These are phyloP conservation scores for Epinephelus lanceolatus DNA, from an alignment of 2,113 vertebrate species.

Conservation along the genomic window DNA sequence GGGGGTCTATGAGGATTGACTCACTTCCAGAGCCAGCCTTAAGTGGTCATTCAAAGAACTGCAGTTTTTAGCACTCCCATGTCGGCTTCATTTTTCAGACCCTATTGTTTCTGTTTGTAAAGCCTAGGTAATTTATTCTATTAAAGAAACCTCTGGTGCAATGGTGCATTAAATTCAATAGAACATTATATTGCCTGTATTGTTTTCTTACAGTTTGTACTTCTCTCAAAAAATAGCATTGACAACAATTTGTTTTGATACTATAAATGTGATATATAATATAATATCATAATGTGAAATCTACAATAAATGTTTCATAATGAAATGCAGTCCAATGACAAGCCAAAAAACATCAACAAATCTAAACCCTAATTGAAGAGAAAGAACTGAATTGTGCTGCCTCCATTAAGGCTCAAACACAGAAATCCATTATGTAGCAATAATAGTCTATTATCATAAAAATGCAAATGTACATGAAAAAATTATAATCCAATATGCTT, in stretches of 20 bases:
- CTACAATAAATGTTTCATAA: too few species aligned
- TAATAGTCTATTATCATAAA: conserved; percentile 50
- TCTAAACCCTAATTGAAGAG: not conserved
- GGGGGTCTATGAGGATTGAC: too few species aligned
- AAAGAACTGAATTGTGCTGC: not conserved
- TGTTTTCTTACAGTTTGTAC: not conserved
- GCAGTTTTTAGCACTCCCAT: too few species aligned
- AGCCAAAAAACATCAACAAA: not conserved
- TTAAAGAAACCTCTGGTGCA: not conserved
- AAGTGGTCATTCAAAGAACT: too few species aligned
- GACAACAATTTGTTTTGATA: not conserved
- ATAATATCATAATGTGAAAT: not conserved
- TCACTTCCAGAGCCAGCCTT: too few species aligned
- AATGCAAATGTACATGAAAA: conserved; percentile 54
- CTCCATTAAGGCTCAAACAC: conserved; percentile 22
- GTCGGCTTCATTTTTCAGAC: too few species aligned
- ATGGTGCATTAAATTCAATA: not conserved
- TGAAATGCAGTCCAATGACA: not conserved
- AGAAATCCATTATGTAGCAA: conserved; percentile 38
- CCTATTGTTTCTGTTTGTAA: not conserved
- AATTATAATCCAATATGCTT: conserved; percentile 44
- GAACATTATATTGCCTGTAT: not conserved
- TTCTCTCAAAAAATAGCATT: not conserved
- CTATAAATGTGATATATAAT: too few species aligned
- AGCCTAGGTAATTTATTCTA: not conserved